Conservation (phyloP, 2,113 vertebrate genomes). For the Antechinus stuartii region DNA sequence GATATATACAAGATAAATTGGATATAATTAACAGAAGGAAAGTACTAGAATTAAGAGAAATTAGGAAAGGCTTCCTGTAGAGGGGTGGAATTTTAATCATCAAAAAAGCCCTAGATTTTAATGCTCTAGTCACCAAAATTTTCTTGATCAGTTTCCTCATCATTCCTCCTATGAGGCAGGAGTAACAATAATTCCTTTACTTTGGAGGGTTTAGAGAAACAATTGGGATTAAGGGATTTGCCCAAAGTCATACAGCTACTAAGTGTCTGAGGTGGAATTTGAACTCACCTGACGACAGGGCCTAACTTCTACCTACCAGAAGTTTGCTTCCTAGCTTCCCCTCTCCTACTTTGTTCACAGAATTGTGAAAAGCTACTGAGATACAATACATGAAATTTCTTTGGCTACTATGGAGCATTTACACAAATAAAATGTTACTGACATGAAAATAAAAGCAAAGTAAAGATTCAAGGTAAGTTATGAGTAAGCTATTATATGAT, state of each 20-base stretch:
- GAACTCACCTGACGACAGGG: too few relatives aligned
- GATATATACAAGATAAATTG: too few relatives aligned
- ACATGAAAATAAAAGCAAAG: background rate
- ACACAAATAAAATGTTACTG: background rate
- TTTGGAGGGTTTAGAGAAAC: background rate
- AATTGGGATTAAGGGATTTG: too few relatives aligned
- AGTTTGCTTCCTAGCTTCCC: too few relatives aligned
- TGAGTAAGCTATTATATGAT: background rate
- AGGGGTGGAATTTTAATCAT: background rate
- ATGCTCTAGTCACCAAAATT: background rate
- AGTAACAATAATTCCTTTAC: background rate
- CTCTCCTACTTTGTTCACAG: background rate
- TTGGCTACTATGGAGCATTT: background rate
- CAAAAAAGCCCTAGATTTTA: background rate
- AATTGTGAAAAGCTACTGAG: background rate
- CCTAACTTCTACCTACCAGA: too few relatives aligned
- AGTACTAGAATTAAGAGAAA: too few relatives aligned
- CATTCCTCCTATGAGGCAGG: background rate
- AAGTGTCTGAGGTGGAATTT: too few relatives aligned
- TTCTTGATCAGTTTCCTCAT: background rate
- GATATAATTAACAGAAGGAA: too few relatives aligned
- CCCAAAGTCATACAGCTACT: too few relatives aligned
- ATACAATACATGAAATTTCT: background rate
- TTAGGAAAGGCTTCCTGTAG: background rate
- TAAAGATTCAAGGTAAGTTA: background rate